Evolutionary conservation across 1,140 invertebrate species (phyloP), one percentile per base, ranked within the genome.

Genomic region (Scaptomyza montana): DNA sequence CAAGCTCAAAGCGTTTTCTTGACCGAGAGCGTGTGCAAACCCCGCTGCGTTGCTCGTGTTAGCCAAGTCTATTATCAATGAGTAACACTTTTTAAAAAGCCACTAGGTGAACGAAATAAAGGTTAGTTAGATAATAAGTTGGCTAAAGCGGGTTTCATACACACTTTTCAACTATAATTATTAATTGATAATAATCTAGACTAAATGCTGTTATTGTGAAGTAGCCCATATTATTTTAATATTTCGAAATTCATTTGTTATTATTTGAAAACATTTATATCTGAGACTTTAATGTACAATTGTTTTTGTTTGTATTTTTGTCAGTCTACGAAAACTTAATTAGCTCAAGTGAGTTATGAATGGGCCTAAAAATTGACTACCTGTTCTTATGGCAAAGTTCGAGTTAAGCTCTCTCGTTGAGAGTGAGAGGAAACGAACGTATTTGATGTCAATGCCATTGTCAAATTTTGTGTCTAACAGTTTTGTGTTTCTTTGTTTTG

Each of bases 371-470:
- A 30, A 13, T 51, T 53, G 2, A 45, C 49, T 46, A 46, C 25
- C 25, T 1, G 25, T 50, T 12, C 2, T 12, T 54, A 7, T 43
- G 39, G 39, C 39, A 30, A 43, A 9, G 46, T n/a, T 49, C 39
- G 28, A 54, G 30, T 36, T 51, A 16, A 50, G 43, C 43, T 43
- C 39, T 43, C 21, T 43, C 30, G n/a, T 28, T 30, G 25, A 13
- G 21, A 50, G 25, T 28, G 21, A 30, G 33, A n/a, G 33, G 13
- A 0, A 1, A 6, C 13, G 5, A 45, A 8, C 25, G 61, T 16
- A 50, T 86, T 87, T 77, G 76, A 79, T 87, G 84, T 87, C 82
- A 87, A 89, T 87, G 82, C 59, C 82, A 77, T 78, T 82, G 76
- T 53, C 68, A 50, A 73, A 57, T 73, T 66, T 59, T 59, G 55